Conservation (phyloP, 2,888 invertebrate genomes). For the Monoplex corrugatus region DNA sequence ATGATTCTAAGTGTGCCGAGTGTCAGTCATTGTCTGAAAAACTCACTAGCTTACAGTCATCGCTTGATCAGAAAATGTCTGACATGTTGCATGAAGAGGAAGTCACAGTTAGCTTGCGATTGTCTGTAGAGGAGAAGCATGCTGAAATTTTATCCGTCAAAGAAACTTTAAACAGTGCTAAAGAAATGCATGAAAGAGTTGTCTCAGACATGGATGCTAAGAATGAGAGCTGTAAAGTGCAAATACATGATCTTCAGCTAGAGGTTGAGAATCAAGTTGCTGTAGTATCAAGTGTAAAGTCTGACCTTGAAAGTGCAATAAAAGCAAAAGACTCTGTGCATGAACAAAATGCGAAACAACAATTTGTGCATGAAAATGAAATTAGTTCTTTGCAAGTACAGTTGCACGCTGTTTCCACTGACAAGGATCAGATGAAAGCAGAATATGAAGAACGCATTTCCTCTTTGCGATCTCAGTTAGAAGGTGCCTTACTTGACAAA, state of each 20-base stretch:
- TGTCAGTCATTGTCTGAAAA: slow-evolving; percentile 55
- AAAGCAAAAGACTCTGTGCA: slow-evolving; percentile 45
- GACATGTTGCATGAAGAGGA: slow-evolving; percentile 43
- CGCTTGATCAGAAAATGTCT: slow-evolving; percentile 44
- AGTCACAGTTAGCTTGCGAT: slow-evolving; percentile 34
- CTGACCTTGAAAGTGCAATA: background rate
- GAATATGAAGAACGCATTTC: slow-evolving; percentile 24
- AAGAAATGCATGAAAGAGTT: slow-evolving; percentile 47
- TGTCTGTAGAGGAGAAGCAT: slow-evolving; percentile 54
- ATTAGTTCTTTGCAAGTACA: slow-evolving; percentile 5
- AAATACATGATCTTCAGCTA: slow-evolving; percentile 48
- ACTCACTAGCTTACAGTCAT: slow-evolving; percentile 52
- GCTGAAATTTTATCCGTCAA: slow-evolving; percentile 49
- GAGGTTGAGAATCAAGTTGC: slow-evolving; percentile 12
- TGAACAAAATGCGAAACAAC: slow-evolving; percentile 27
- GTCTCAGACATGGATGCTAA: slow-evolving; percentile 36
- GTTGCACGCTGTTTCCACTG: background rate
- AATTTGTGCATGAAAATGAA: slow-evolving; percentile 31
- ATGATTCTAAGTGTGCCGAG: slow-evolving; percentile 53
- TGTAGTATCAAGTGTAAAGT: slow-evolving; percentile 41
- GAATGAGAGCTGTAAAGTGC: slow-evolving; percentile 31
- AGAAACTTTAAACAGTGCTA: slow-evolving; percentile 47
- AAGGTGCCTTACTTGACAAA: slow-evolving; percentile 46
- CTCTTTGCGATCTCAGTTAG: slow-evolving; percentile 26
- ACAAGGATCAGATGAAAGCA: background rate